A percentile compares a stretch with the other conserved stretches of the same genome.
phyloP scores from a whole-genome alignment of 2,888 invertebrate species.

The Caenorhabditis sp. region DNA sequence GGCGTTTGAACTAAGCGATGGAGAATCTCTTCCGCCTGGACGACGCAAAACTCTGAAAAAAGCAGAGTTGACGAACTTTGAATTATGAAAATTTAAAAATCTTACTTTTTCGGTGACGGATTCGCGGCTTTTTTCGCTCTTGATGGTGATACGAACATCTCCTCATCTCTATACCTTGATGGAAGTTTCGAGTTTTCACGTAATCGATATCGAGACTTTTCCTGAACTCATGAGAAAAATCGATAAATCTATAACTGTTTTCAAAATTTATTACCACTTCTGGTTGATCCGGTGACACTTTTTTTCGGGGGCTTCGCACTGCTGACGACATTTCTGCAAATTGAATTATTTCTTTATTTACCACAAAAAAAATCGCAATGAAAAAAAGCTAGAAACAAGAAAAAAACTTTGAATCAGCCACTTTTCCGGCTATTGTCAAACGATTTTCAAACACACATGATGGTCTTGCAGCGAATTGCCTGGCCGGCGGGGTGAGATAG shows the following conservation, averaged over 20 bases:
- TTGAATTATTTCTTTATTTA: too few species aligned
- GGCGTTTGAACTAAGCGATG: background rate
- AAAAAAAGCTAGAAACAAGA: background rate
- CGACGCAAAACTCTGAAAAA: conserved; percentile 22
- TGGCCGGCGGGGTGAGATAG: background rate
- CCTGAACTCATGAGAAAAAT: conserved; percentile 16
- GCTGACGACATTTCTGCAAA: conserved; percentile 29
- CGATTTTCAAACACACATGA: conserved; percentile 24
- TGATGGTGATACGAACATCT: conserved; percentile 16
- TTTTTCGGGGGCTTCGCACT: conserved; percentile 34
- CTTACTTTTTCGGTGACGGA: conserved; percentile 32
- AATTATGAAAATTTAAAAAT: too few species aligned
- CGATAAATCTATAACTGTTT: conserved; percentile 3
- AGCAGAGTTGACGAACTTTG: too few species aligned
- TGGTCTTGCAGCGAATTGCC: conserved; percentile 31
- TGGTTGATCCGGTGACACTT: conserved; percentile 8
- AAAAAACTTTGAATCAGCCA: conserved; percentile 39
- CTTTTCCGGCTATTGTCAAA: conserved; percentile 10
- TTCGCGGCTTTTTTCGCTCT: conserved; percentile 17
- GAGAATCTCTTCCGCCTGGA: background rate
- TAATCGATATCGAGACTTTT: conserved; percentile 42
- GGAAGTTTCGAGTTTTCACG: conserved; percentile 48
- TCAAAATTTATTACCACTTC: conserved; percentile 17
- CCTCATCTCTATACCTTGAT: conserved; percentile 51
- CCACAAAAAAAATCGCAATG: too few species aligned